Percentiles rank a stretch among this genome's conserved stretches.
Evolutionary conservation across 92 coral and sea anemone genomes (phyloP).

Genomic region (Anthopleura xanthogrammica): DNA sequence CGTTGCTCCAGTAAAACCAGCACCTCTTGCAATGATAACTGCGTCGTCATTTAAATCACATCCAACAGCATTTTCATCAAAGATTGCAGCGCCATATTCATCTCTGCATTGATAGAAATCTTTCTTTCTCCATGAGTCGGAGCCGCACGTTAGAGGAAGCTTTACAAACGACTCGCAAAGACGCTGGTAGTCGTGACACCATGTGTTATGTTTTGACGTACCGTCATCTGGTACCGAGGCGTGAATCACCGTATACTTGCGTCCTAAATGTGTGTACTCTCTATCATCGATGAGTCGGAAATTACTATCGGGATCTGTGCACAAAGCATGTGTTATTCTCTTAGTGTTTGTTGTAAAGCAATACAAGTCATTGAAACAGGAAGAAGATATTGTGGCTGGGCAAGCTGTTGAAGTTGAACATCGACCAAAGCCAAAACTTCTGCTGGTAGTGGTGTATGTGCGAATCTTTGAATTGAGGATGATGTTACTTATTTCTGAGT

Average conservation of each 20-base stretch:
- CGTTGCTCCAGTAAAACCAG: constrained; percentile 48
- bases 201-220: constrained; percentile 36
- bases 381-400: constrained; percentile 22
- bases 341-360: constrained; percentile 6
- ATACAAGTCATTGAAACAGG: constrained; percentile 13
- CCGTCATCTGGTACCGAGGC: constrained; percentile 34
- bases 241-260: constrained; percentile 35
- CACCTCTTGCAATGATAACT: constrained; percentile 32
- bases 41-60: constrained; percentile 28
- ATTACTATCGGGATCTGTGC: constrained; percentile 58
- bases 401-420: constrained; percentile 35
- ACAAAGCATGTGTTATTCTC: constrained; percentile 35
- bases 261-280: constrained; percentile 6
- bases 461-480: constrained; percentile 30
- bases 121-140: constrained; percentile 28
- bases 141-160: constrained; percentile 52
- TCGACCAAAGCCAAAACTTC: constrained; percentile 25
- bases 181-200: constrained; percentile 59
- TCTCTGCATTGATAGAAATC: constrained; percentile 40
- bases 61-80: constrained; percentile 12
- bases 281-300: constrained; percentile 35
- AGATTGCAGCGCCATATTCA: constrained; percentile 44
- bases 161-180: constrained; percentile 42
- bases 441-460: not conserved
- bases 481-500: constrained; percentile 9